Conservation (phyloP, 1,140 invertebrate species). For the roundworm (Caenorhabditis elegans) region DNA sequence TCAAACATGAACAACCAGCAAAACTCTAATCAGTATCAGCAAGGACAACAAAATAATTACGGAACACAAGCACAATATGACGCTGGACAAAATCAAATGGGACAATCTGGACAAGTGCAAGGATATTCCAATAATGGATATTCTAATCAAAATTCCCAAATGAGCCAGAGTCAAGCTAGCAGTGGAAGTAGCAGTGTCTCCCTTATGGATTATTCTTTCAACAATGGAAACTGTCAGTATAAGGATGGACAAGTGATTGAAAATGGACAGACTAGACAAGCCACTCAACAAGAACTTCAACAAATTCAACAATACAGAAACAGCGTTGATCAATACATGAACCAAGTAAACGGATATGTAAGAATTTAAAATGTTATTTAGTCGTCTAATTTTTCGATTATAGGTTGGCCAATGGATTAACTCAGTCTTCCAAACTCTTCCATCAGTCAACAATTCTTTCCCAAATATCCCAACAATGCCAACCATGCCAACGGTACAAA, state of each 20-base stretch:
- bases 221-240: slow-evolving; percentile 43
- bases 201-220: slow-evolving; percentile 36
- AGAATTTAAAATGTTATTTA: neutral
- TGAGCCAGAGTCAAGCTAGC: neutral
- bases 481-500: slow-evolving; percentile 9
- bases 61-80: slow-evolving; percentile 19
- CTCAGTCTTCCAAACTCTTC: slow-evolving; percentile 32
- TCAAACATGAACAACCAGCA: slow-evolving; percentile 15
- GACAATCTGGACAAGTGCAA: neutral
- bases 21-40: neutral
- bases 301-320: slow-evolving; percentile 35
- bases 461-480: slow-evolving; percentile 31
- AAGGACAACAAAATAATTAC: slow-evolving; percentile 21
- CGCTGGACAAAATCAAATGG: slow-evolving; percentile 12
- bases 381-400: neutral
- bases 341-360: slow-evolving; percentile 42
- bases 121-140: slow-evolving; percentile 28
- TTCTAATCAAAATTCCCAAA: slow-evolving; percentile 23
- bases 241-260: slow-evolving; percentile 37
- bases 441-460: slow-evolving; percentile 14
- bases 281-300: slow-evolving; percentile 31
- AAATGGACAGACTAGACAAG: slow-evolving; percentile 37
- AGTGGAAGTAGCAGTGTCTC: slow-evolving; percentile 27
- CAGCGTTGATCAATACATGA: slow-evolving; percentile 36
- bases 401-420: slow-evolving; percentile 38